phyloP scores from a whole-genome alignment of 2,797 vertebrate genomes.

The Gallirallus australis region DNA sequence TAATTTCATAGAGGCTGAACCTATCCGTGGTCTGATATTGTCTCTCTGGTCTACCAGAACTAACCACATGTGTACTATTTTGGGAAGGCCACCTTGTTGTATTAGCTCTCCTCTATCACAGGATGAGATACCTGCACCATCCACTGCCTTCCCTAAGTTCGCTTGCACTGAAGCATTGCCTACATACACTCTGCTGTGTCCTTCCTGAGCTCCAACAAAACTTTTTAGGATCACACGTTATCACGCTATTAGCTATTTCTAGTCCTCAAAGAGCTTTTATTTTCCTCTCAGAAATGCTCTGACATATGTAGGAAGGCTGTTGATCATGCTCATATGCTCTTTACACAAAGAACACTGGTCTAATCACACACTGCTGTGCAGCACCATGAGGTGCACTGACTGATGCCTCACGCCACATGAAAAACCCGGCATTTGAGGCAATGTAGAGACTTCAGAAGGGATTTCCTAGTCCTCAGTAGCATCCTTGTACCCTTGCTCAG shows the following conservation, averaged over 20 bases:
- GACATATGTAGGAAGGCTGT: neutral
- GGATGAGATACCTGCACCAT: neutral
- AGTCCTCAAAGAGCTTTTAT: neutral
- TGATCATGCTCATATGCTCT: neutral
- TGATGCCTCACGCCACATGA: neutral
- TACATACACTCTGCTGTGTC: accelerated
- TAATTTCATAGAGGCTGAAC: neutral
- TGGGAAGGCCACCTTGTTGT: neutral
- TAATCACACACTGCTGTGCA: accelerated
- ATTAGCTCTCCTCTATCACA: neutral
- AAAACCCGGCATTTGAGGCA: neutral
- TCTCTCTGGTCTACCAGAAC: neutral
- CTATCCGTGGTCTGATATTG: neutral
- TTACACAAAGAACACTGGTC: neutral
- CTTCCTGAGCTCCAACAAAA: accelerated
- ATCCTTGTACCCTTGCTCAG: neutral
- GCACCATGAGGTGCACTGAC: neutral
- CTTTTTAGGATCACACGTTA: neutral
- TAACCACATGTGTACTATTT: neutral
- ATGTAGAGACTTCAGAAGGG: neutral
- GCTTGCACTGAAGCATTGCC: neutral
- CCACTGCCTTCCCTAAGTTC: neutral
- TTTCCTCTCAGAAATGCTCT: neutral
- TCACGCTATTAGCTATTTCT: neutral
- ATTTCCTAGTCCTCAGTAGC: neutral